Conservation (phyloP, 2,797 vertebrate species). For the Eospalax fontanierii region DNA sequence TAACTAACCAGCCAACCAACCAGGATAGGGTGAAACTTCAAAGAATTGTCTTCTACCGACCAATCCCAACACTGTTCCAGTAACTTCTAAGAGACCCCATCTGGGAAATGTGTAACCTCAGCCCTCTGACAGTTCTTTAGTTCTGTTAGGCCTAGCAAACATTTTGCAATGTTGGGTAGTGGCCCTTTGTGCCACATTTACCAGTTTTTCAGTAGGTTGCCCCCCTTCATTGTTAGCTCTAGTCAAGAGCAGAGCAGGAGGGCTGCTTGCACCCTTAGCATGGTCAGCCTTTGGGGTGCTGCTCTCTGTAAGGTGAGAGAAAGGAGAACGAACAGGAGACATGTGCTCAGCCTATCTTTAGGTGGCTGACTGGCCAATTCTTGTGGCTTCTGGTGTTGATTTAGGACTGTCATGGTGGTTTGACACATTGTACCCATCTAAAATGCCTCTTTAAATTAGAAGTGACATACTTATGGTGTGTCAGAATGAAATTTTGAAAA, state of each 20-base stretch:
- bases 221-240: not conserved
- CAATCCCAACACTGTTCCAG: constrained; percentile 12
- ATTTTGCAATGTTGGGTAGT: not conserved
- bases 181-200: not conserved
- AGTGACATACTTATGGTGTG: not conserved
- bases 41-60: constrained; percentile 31
- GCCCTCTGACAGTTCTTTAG: constrained; percentile 1
- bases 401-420: constrained; percentile 42
- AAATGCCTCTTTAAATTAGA: constrained; percentile 53
- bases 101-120: constrained; percentile 40
- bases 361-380: not conserved
- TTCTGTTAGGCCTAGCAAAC: not conserved
- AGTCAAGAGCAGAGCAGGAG: not conserved
- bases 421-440: not conserved
- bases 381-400: not conserved
- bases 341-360: not conserved
- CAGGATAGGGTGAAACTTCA: constrained; percentile 28
- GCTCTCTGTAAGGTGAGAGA: not conserved
- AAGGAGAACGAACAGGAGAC: not conserved
- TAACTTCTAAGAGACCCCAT: constrained; percentile 27
- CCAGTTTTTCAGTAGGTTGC: not conserved
- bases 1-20: not conserved
- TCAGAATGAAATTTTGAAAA: not conserved
- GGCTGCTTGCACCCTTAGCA: not conserved
- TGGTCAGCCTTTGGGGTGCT: not conserved